Evolutionary conservation across 2,797 vertebrate genomes (phyloP).

Genomic region (Betta splendens): DNA sequence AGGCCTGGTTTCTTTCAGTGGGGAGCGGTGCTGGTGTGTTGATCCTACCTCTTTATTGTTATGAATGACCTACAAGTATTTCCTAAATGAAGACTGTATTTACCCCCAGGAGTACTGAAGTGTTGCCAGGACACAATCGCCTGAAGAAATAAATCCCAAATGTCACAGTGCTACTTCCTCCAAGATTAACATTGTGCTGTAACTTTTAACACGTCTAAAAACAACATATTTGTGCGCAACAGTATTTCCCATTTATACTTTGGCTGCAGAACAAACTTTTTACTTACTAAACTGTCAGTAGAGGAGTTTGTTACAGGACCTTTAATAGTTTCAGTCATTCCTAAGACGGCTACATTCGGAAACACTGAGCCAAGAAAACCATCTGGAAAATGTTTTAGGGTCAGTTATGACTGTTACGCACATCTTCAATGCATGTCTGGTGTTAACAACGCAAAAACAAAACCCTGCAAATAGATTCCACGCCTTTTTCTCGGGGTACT

Average conservation of each 20-base stretch:
- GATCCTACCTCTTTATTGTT: slow-evolving; percentile 76
- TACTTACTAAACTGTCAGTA: slow-evolving; percentile 8
- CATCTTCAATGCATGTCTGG: neutral
- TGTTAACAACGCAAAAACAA: neutral
- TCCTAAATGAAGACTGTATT: slow-evolving; percentile 74
- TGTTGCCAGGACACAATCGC: slow-evolving; percentile 33
- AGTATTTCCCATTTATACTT: neutral
- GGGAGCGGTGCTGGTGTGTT: slow-evolving; percentile 50
- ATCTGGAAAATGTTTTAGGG: neutral
- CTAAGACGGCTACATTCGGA: neutral
- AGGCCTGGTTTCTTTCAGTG: slow-evolving; percentile 49
- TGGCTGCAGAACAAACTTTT: slow-evolving; percentile 10
- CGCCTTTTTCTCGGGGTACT: neutral
- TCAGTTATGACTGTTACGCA: neutral
- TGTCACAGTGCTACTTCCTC: slow-evolving; percentile 5
- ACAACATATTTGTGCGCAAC: slow-evolving; percentile 1
- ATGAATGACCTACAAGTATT: slow-evolving; percentile 76
- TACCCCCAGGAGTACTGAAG: slow-evolving; percentile 34
- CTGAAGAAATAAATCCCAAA: slow-evolving; percentile 21
- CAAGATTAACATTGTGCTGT: slow-evolving; percentile 2
- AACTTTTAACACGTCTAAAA: slow-evolving; percentile 26
- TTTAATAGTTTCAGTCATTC: neutral
- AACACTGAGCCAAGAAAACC: neutral
- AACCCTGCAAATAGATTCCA: neutral
- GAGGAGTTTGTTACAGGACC: neutral